Base-by-base conservation (phyloP, 2,797 vertebrate genomes). In the Merluccius polli region DNA sequence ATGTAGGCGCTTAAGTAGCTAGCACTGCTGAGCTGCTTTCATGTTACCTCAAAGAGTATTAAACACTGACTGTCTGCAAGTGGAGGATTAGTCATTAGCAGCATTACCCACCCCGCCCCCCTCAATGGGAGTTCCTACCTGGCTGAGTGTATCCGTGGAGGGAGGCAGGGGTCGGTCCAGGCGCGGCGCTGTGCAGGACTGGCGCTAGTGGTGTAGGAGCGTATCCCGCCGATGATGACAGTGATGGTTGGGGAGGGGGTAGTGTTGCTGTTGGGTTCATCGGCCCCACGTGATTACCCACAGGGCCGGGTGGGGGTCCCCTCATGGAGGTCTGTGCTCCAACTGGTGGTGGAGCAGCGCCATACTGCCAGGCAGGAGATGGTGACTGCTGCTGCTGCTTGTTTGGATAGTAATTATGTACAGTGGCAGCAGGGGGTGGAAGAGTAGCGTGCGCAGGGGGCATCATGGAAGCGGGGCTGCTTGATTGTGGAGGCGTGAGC, bases 351-450 rank as follows among this genome's bases (percentile, higher is more conserved):
- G 30, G 87, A 31, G 79, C 90, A 36, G 87, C 70, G 88, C 90
- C 91, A 79, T 95, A 95, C 70, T 94, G 95, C 96, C 97, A 97
- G 84, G 90, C 88, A 52, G 92, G 88, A 79, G 92, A 89, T 82
- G 92, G 76, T 1, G 86, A 77, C 36, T 75, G 89, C 79, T 86
- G 89, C 0, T 35, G 85, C 65, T 87, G 90, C 41, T 87, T 90
- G 89, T 86, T 93, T 77, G 93, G 83, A 86, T 93, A 93, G 91
- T 94, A 95, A 83, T 85, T 85, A 75, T 90, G 90, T 78, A 92
- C 87, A 77, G 94, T 90, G 32, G 92, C 89, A 72, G 90, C 83
- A 73, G 93, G 90, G 31, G 90, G 52, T 77, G 94, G 92, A 73
- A 92, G 88, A 48, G 94, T 94, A 82, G 91, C 94, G 76, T 94